Percentiles rank a stretch among this genome's conserved stretches.
Conservation (phyloP, 2,797 vertebrate genomes). For the Trichosurus vulpecula region DNA sequence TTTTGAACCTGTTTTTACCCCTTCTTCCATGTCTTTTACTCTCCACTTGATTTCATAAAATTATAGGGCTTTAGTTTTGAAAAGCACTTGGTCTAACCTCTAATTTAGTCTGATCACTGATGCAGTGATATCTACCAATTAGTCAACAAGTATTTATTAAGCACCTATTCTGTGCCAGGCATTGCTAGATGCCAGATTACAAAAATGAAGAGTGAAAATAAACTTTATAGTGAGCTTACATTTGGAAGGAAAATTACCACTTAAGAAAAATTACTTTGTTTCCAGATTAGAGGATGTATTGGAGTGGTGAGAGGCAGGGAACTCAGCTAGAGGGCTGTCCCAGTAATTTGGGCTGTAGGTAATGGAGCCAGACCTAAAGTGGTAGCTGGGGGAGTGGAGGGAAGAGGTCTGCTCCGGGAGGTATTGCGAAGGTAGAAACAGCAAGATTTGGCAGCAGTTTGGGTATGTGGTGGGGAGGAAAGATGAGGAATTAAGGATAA, state of each 20-base stretch:
- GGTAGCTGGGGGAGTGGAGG: not conserved
- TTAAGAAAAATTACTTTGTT: not conserved
- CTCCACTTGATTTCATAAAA: not conserved
- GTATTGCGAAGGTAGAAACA: not conserved
- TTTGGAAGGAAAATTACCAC: not conserved
- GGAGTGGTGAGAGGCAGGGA: not conserved
- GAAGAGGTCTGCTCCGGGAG: not conserved
- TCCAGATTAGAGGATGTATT: not conserved
- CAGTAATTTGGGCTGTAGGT: not conserved
- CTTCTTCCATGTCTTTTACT: not conserved
- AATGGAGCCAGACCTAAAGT: not conserved
- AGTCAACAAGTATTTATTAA: not conserved
- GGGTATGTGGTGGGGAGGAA: not conserved
- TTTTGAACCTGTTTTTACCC: not conserved
- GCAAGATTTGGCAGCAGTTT: not conserved
- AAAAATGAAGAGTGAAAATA: not conserved
- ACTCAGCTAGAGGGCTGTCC: not conserved
- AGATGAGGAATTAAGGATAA: not conserved
- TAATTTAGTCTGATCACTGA: not conserved
- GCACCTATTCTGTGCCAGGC: not conserved
- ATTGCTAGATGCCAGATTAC: not conserved
- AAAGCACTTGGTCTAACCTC: not conserved
- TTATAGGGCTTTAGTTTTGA: not conserved
- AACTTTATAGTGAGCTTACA: not conserved
- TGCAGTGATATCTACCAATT: not conserved